A percentile compares a stretch with the other conserved stretches of the same genome.
phyloP scores from a whole-genome alignment of 1,140 invertebrate species.

The Rhopalosiphum maidis region DNA sequence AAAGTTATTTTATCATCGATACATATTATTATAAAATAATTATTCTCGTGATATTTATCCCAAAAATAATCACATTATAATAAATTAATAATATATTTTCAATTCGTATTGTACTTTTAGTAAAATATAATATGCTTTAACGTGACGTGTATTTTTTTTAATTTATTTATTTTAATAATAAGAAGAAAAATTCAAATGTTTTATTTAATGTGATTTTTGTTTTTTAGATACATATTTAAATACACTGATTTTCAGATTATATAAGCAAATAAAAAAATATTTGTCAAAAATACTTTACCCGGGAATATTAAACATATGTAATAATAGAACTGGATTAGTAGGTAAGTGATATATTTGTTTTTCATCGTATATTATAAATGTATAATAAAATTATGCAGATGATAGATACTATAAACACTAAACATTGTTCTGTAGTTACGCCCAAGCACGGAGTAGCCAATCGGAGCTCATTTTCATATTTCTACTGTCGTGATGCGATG shows the following conservation, averaged over 20 bases:
- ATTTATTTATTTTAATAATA: no score
- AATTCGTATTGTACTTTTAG: not conserved
- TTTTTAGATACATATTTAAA: not conserved
- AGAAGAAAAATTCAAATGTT: not conserved
- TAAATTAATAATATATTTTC: not conserved
- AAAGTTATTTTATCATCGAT: not conserved
- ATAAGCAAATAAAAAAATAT: no score
- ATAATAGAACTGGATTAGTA: not conserved
- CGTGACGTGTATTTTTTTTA: not conserved
- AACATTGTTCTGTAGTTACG: not conserved
- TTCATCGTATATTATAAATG: no score
- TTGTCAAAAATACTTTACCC: no score
- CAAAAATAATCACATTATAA: not conserved
- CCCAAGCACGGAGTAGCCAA: no score
- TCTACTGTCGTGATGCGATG: no score
- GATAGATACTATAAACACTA: not conserved
- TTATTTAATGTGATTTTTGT: not conserved
- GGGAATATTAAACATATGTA: not conserved
- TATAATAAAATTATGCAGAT: not conserved
- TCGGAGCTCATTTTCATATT: no score
- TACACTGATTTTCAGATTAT: not conserved
- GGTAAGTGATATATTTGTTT: not conserved
- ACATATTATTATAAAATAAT: not conserved
- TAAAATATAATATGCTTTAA: not conserved
- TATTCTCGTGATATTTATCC: not conserved